phyloP scores from a whole-genome alignment of 2,888 invertebrate genomes.

The Vanessa cardui region DNA sequence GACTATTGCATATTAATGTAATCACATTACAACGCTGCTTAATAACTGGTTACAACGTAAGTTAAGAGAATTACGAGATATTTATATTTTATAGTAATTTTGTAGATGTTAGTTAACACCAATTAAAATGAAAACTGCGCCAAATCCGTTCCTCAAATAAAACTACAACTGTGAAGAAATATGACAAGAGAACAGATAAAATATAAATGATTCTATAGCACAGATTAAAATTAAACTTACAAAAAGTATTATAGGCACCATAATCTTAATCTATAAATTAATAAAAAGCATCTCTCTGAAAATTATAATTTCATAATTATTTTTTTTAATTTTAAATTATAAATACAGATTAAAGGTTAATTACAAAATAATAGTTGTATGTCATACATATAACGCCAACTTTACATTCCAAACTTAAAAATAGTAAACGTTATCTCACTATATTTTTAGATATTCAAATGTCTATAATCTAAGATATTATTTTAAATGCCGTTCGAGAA shows the following conservation, averaged over 20 bases:
- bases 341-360: background rate
- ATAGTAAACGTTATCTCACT: conserved; percentile 43
- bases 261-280: conserved; percentile 67
- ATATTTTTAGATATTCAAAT: conserved; percentile 41
- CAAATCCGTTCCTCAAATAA: background rate
- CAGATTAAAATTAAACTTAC: conserved; percentile 24
- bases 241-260: conserved; percentile 64
- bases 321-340: conserved; percentile 7
- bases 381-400: conserved; percentile 14
- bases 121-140: background rate
- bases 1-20: conserved; percentile 67
- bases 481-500: conserved; percentile 41
- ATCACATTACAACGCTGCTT: conserved; percentile 55
- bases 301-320: conserved; percentile 24
- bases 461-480: conserved; percentile 32
- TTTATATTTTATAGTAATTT: conserved; percentile 1
- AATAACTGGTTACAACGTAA: conserved; percentile 26
- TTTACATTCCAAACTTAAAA: conserved; percentile 28
- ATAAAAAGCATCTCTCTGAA: conserved; percentile 31
- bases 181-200: conserved; percentile 27
- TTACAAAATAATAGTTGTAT: conserved; percentile 4
- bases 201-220: conserved; percentile 36
- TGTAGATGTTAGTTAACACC: background rate
- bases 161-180: background rate
- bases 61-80: conserved; percentile 9